A percentile compares a stretch with the other conserved stretches of the same genome.
phyloP scores from a whole-genome alignment of 2,113 vertebrate species.

The Hyaena hyaena region DNA sequence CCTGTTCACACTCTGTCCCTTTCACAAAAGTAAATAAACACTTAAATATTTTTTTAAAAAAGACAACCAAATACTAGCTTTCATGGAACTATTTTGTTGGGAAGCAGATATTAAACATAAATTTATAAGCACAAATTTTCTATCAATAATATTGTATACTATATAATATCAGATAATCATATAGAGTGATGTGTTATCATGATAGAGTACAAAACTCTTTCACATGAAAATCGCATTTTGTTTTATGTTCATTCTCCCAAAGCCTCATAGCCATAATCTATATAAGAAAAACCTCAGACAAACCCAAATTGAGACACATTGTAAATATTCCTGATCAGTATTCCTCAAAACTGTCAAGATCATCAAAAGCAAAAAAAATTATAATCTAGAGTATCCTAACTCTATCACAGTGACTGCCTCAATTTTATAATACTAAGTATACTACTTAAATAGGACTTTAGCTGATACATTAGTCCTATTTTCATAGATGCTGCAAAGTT shows the following conservation, averaged over 20 bases:
- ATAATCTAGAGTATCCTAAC: background rate
- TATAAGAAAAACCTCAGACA: background rate
- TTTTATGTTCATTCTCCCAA: background rate
- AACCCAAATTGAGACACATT: background rate
- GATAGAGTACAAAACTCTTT: background rate
- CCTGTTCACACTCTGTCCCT: too few relatives aligned
- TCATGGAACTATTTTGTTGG: background rate
- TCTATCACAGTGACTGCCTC: background rate
- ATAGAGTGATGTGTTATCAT: background rate
- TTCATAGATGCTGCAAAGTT: background rate
- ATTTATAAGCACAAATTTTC: background rate
- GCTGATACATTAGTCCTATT: background rate
- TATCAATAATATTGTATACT: background rate
- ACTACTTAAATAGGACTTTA: background rate
- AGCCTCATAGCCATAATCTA: background rate
- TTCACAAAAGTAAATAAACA: too few relatives aligned
- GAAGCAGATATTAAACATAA: background rate
- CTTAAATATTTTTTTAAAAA: background rate
- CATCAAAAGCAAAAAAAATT: background rate
- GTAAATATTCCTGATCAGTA: background rate
- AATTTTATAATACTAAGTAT: conserved; percentile 1
- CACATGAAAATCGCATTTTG: background rate
- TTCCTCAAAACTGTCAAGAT: background rate
- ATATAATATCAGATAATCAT: background rate
- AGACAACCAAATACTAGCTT: background rate